These are phyloP conservation scores for Microtus ochrogaster DNA, from an alignment of 2,113 vertebrate species.

Conservation along the genomic window DNA sequence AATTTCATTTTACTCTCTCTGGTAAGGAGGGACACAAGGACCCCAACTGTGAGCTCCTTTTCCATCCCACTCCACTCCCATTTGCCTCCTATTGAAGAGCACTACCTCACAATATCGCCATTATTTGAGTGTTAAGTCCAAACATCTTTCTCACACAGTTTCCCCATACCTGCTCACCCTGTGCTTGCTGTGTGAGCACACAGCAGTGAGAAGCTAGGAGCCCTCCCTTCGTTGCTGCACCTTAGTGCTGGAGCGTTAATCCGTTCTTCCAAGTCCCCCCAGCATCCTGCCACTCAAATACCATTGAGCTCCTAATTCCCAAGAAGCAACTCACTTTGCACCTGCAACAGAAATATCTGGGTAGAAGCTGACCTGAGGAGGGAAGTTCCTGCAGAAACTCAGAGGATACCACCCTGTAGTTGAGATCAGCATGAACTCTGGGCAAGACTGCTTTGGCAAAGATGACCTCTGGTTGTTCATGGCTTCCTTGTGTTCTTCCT, in stretches of 20 bases:
- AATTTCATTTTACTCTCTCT: background rate
- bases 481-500: background rate
- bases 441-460: background rate
- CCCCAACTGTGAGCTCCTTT: background rate
- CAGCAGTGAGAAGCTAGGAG: background rate
- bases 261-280: background rate
- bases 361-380: background rate
- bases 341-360: background rate
- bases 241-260: background rate
- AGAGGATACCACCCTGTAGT: background rate
- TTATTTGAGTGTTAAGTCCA: background rate
- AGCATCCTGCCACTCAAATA: background rate
- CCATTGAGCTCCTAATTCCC: background rate
- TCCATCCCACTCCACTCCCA: fast-evolving
- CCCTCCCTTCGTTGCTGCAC: background rate
- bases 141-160: background rate
- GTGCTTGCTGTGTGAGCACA: background rate
- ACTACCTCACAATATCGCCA: background rate
- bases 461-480: background rate
- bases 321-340: background rate
- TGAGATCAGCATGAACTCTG: background rate
- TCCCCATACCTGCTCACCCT: background rate
- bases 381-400: background rate
- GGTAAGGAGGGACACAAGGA: background rate
- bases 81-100: background rate